Percentiles rank a stretch among this genome's conserved stretches.
These are phyloP conservation scores for Gobio gobio DNA, from an alignment of 2,113 vertebrate genomes.

Conservation along the genomic window DNA sequence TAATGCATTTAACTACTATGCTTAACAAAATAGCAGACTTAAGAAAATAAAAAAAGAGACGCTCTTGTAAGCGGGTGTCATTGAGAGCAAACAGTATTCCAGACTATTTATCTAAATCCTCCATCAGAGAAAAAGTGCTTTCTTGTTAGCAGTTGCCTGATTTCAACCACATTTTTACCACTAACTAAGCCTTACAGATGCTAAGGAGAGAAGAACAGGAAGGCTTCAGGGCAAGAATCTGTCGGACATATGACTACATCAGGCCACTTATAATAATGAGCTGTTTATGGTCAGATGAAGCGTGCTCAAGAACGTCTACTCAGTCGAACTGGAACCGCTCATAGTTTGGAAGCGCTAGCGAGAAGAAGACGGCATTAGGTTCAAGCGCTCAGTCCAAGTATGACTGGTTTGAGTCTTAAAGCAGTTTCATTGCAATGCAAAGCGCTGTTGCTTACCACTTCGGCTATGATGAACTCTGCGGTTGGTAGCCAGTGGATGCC, in stretches of 20 bases:
- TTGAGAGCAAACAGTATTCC: background rate
- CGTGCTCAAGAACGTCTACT: conserved; percentile 64
- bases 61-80: background rate
- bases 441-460: background rate
- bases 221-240: conserved; percentile 56
- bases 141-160: conserved; percentile 45
- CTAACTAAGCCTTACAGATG: conserved; percentile 64
- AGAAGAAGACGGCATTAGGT: conserved; percentile 23
- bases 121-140: conserved; percentile 23
- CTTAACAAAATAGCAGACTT: background rate
- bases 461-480: conserved; percentile 43
- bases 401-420: conserved; percentile 37
- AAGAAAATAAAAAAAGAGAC: background rate
- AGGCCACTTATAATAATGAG: conserved; percentile 72
- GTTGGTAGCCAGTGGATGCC: conserved; percentile 31
- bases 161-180: conserved; percentile 64
- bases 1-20: background rate
- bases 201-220: conserved; percentile 67
- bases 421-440: conserved; percentile 30
- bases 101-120: conserved; percentile 19
- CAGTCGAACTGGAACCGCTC: conserved; percentile 53
- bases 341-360: background rate
- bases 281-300: conserved; percentile 75
- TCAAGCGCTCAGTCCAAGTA: background rate
- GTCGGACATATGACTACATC: conserved; percentile 69